Conservation (phyloP, 2,888 invertebrate genomes). For the Hypsopygia costalis region DNA sequence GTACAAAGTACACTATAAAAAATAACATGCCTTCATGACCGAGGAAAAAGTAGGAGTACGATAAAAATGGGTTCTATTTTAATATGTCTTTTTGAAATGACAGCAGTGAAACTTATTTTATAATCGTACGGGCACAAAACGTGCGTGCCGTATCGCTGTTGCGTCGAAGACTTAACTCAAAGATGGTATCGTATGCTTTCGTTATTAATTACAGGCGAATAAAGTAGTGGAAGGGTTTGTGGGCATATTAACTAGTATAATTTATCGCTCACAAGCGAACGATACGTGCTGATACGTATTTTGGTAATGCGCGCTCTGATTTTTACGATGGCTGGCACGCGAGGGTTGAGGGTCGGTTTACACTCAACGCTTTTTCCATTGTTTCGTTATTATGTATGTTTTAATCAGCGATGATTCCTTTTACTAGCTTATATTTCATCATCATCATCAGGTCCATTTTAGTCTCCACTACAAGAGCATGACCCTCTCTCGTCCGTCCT, state of each 20-base stretch:
- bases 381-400: too few relatives aligned
- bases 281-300: constrained; percentile 69
- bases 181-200: constrained; percentile 60
- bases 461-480: too few relatives aligned
- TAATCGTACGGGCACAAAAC: constrained; percentile 19
- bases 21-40: too few relatives aligned
- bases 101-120: too few relatives aligned
- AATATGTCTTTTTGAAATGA: too few relatives aligned
- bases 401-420: too few relatives aligned
- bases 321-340: constrained; percentile 63
- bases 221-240: constrained; percentile 60
- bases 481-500: too few relatives aligned
- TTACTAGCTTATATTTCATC: too few relatives aligned
- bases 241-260: constrained; percentile 63
- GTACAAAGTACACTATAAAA: too few relatives aligned
- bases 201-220: constrained; percentile 70
- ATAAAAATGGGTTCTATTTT: too few relatives aligned
- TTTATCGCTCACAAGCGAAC: constrained; percentile 57
- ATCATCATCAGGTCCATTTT: too few relatives aligned
- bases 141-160: constrained; percentile 28
- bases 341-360: constrained; percentile 22
- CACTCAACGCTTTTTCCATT: constrained; percentile 1
- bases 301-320: constrained; percentile 55
- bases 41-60: too few relatives aligned
- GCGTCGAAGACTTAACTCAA: constrained; percentile 37